These are phyloP conservation scores for Terrapene triunguis DNA, from an alignment of 2,113 vertebrate genomes.

Conservation along the genomic window DNA sequence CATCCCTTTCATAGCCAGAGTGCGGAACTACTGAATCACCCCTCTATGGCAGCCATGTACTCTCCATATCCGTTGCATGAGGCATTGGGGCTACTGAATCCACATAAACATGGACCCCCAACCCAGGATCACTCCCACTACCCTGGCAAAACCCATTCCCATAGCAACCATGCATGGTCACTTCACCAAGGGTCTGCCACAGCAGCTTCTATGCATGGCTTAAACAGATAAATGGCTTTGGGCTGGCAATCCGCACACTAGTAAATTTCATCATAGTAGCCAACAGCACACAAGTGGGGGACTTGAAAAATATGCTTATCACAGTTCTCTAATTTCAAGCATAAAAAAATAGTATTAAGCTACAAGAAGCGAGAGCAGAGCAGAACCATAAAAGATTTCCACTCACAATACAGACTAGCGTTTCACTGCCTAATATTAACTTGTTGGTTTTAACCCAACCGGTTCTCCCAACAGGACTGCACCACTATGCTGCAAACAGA, in stretches of 20 bases:
- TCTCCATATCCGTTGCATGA: background rate
- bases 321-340: background rate
- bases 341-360: background rate
- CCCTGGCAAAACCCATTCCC: background rate
- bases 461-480: background rate
- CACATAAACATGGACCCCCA: background rate
- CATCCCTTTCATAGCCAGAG: background rate
- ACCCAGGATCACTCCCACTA: background rate
- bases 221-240: background rate
- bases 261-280: background rate
- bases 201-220: background rate
- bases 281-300: background rate
- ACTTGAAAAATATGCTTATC: background rate
- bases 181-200: background rate
- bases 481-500: background rate
- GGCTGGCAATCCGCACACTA: background rate
- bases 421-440: background rate
- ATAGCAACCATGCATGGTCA: background rate
- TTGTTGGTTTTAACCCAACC: background rate
- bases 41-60: background rate
- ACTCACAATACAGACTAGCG: background rate
- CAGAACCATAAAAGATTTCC: background rate
- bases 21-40: background rate
- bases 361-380: constrained; percentile 5
- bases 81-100: background rate